These are phyloP conservation scores for Phenacoccus solenopsis DNA, from an alignment of 1,140 invertebrate species.

Conservation along the genomic window DNA sequence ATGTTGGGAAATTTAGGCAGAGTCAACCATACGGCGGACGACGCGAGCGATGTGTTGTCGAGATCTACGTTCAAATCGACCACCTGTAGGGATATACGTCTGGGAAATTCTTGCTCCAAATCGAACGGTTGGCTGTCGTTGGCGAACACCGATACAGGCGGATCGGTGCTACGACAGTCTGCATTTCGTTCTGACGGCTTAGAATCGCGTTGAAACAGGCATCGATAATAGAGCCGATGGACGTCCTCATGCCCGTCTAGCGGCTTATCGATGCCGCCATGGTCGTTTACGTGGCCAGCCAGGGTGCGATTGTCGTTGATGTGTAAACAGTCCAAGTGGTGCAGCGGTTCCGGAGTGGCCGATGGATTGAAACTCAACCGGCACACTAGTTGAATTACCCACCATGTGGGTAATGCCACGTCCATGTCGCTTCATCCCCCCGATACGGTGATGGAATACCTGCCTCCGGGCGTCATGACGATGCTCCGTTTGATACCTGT, in stretches of 20 bases:
- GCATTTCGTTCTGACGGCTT: background rate
- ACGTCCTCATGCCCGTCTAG: background rate
- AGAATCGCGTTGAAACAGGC: background rate
- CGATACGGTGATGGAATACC: background rate
- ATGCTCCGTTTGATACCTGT: too few relatives aligned
- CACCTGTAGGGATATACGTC: background rate
- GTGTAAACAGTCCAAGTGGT: background rate
- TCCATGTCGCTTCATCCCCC: slow-evolving; percentile 13
- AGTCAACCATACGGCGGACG: background rate
- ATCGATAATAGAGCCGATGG: background rate
- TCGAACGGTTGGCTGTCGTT: slow-evolving; percentile 1
- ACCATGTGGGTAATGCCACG: slow-evolving; percentile 7
- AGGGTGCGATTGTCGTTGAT: background rate
- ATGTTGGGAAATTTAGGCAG: background rate
- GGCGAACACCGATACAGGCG: background rate
- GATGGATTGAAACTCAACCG: background rate
- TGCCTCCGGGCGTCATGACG: background rate
- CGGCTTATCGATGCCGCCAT: background rate
- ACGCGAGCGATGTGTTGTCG: background rate
- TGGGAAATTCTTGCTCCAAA: background rate
- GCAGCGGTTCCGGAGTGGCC: background rate
- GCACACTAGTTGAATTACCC: slow-evolving; percentile 11
- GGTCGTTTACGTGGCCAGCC: background rate
- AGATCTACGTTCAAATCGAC: background rate
- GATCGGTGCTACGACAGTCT: slow-evolving; percentile 5